A percentile compares a stretch with the other conserved stretches of the same genome.
These are phyloP conservation scores for Miltochrista miniata DNA, from an alignment of 2,888 invertebrate species.

Conservation along the genomic window DNA sequence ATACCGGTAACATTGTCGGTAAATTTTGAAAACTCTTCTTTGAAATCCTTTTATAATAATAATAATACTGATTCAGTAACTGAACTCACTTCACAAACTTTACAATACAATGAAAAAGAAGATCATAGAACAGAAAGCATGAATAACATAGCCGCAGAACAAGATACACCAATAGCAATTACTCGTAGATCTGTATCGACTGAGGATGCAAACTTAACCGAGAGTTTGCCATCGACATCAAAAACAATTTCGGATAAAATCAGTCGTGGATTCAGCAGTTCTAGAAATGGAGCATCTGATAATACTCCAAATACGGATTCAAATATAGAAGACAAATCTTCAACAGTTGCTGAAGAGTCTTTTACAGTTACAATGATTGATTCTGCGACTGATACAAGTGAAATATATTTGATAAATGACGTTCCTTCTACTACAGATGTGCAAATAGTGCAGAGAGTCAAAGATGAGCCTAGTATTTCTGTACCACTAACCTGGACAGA, in stretches of 20 bases:
- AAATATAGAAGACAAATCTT: not conserved
- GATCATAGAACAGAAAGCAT: not conserved
- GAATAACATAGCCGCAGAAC: not conserved
- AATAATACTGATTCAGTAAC: not conserved
- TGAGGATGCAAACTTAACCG: not conserved
- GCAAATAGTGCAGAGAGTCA: constrained; percentile 5
- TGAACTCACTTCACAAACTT: not conserved
- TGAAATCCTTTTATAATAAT: not conserved
- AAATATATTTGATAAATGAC: not conserved
- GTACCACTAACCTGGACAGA: constrained; percentile 46
- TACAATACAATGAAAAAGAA: not conserved
- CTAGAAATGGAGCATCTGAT: not conserved
- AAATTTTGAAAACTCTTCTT: not conserved
- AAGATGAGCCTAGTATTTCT: not conserved
- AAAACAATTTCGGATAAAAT: not conserved
- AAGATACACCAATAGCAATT: not conserved
- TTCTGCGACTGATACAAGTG: not conserved
- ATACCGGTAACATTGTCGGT: not conserved
- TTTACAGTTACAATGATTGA: constrained; percentile 1
- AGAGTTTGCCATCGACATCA: not conserved
- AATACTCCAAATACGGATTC: not conserved
- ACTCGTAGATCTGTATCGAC: not conserved
- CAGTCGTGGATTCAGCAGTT: not conserved
- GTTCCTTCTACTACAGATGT: not conserved
- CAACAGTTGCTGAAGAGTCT: not conserved